Evolutionary conservation across 1,140 invertebrate species (phyloP).

Genomic region (Formica exsecta): DNA sequence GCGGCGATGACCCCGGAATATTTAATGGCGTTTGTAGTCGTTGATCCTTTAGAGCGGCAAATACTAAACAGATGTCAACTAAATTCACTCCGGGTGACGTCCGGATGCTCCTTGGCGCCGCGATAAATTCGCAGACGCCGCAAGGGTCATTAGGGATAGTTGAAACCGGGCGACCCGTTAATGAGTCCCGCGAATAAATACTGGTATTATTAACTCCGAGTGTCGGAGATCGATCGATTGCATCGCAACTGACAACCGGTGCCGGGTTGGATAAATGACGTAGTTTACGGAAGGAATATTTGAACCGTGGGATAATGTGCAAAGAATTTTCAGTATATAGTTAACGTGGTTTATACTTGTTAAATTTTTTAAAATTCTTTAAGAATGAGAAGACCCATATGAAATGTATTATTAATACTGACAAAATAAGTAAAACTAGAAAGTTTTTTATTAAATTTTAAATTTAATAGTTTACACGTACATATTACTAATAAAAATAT

Average conservation of each 20-base stretch:
- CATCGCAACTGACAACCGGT: background rate
- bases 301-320: background rate
- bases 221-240: conserved; percentile 43
- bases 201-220: conserved; percentile 53
- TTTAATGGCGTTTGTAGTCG: conserved; percentile 55
- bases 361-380: conserved; percentile 7
- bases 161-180: conserved; percentile 33
- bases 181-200: conserved; percentile 53
- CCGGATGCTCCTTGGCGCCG: conserved; percentile 52
- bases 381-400: too few relatives aligned
- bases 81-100: conserved; percentile 37
- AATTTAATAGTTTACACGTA: too few relatives aligned
- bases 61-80: conserved; percentile 72
- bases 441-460: too few relatives aligned
- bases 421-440: background rate
- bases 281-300: conserved; percentile 9
- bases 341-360: background rate
- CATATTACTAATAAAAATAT: too few relatives aligned
- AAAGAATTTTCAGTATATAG: background rate
- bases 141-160: conserved; percentile 25
- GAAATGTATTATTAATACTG: background rate
- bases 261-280: background rate
- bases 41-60: conserved; percentile 45
- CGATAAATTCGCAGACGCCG: conserved; percentile 42
- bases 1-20: conserved; percentile 56